Base-by-base conservation (phyloP, 64 coral and sea anemone genomes). In the Exaiptasia diaphana region DNA sequence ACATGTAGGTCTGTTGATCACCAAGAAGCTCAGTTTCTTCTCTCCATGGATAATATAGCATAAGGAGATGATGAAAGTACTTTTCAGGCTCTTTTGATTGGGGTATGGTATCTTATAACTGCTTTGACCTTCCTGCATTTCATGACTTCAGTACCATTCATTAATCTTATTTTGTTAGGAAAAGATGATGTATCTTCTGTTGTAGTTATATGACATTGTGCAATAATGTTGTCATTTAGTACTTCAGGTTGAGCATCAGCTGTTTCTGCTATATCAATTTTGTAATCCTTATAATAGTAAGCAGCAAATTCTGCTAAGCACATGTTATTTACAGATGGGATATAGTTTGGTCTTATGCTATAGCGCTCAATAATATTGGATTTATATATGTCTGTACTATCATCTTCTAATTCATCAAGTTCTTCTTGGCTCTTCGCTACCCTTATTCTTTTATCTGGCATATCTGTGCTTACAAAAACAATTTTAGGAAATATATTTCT, bases 351-450 rank as follows among this genome's bases (percentile, higher is more conserved):
- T 31, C 73, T 50, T 32, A 53, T 30, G 55, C 73, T 76, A 49
- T 74, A 43, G n/a, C n/a, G 52, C 25, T 46, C 15, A 7, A 15
- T 8, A 7, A 7, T 46, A 46, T 46, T 54, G 18, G 52, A 54
- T 23, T 54, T 0, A 54, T 54, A 1, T 39, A 68, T 74, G 42
- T 68, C 67, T 28, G 82, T 85, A 25, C 82, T 59, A 62, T 85
- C 82, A 74, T 85, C 82, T 43, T 85, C 85, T 38, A 87, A 55
- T 67, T 65, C 85, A 65, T 87, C 74, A 70, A 88, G 85, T 68
- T 88, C 85, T 79, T 3, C 23, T 68, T 78, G 63, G 67, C 61
- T 88, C 63, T 88, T 88, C 15, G 85, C 75, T 68, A 88, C 85
- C n/a, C n/a, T n/a, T n/a, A 87, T 39, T 30, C 68, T 24, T 73